phyloP scores from a whole-genome alignment of 1,140 invertebrate genomes.

The Araneus ventricosus region DNA sequence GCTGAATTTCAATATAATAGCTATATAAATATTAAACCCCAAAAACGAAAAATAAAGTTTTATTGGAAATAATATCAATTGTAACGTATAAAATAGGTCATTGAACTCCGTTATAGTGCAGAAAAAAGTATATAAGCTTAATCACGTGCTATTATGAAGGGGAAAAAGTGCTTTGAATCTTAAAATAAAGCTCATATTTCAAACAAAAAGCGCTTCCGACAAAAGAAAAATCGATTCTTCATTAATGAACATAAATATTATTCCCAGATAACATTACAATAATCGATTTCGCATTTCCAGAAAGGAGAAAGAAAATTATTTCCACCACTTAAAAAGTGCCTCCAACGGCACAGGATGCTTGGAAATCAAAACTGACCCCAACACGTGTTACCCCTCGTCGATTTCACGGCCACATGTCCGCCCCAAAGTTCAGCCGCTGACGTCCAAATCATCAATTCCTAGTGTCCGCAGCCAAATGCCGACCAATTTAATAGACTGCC shows the following conservation, averaged over 20 bases:
- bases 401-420: constrained; percentile 43
- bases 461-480: background rate
- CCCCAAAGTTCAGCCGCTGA: constrained; percentile 58
- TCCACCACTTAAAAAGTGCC: background rate
- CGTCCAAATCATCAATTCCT: constrained; percentile 66
- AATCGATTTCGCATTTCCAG: background rate
- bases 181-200: too few species aligned
- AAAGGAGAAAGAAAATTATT: background rate
- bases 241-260: background rate
- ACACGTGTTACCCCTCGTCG: background rate
- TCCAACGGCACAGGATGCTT: background rate
- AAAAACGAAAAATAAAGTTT: too few species aligned
- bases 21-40: too few species aligned
- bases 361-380: constrained; percentile 23
- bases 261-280: background rate
- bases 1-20: too few species aligned
- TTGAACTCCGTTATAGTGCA: too few species aligned
- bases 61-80: too few species aligned
- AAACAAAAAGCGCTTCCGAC: too few species aligned
- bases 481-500: background rate
- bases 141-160: too few species aligned
- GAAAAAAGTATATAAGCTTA: too few species aligned
- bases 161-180: too few species aligned
- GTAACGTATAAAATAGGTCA: too few species aligned
- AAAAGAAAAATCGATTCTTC: background rate